These are phyloP conservation scores for Calonectris borealis DNA, from an alignment of 2,113 vertebrate genomes.

Conservation along the genomic window DNA sequence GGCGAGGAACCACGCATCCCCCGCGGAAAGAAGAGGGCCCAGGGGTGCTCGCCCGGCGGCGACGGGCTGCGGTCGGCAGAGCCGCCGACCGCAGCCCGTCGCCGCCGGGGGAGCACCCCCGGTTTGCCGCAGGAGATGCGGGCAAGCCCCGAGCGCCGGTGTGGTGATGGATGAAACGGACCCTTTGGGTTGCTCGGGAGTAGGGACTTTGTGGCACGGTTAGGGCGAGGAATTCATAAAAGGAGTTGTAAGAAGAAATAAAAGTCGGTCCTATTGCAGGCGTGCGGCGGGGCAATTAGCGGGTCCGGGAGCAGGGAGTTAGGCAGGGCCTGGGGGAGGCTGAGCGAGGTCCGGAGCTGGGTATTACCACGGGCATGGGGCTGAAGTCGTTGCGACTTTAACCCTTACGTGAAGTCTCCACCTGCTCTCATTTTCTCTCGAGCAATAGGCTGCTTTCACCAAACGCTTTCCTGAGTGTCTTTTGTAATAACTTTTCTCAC, in stretches of 20 bases:
- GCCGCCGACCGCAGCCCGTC: not conserved
- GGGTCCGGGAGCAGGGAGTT: not conserved
- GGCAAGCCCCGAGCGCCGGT: not conserved
- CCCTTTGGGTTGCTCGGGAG: not conserved
- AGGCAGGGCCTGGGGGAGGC: rapidly evolving
- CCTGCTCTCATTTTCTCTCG: not conserved
- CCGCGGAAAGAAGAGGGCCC: not conserved
- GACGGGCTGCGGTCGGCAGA: too few relatives aligned
- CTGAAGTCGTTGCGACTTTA: not conserved
- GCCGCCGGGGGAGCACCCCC: not conserved
- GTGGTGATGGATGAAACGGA: not conserved
- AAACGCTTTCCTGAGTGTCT: not conserved
- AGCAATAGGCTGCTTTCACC: not conserved
- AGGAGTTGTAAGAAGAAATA: not conserved
- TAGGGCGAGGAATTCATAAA: not conserved
- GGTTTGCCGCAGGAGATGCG: not conserved
- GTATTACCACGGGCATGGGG: not conserved
- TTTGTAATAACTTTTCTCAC: not conserved
- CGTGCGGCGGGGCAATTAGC: too few relatives aligned
- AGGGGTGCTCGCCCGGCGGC: not conserved
- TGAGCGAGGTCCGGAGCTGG: rapidly evolving
- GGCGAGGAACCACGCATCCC: not conserved
- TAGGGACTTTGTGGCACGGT: not conserved
- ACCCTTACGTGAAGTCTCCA: not conserved
- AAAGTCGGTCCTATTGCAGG: not conserved